Conservation (phyloP, 37 sponge, comb jelly and placozoan genomes). For the Beroe ovata region DNA sequence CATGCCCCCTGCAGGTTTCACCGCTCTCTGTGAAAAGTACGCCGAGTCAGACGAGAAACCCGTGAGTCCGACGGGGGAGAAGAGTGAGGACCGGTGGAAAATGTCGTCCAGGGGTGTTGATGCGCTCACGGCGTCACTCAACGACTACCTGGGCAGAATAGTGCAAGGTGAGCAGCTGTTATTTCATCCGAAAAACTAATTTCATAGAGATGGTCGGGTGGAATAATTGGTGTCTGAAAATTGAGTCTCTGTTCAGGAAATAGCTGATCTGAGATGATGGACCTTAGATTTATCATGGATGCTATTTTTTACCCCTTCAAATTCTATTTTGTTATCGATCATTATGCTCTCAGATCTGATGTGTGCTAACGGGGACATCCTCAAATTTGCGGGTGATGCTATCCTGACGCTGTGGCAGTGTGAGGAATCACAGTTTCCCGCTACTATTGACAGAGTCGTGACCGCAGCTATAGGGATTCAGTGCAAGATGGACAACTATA, state of each 20-base stretch:
- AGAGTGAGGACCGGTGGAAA: too few relatives aligned
- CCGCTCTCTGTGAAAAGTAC: conserved; percentile 89
- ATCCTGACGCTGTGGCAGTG: conserved; percentile 85
- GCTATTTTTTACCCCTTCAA: too few relatives aligned
- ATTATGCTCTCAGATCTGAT: conserved; percentile 72
- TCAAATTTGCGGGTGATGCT: conserved; percentile 96
- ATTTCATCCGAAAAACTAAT: too few relatives aligned
- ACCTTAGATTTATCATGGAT: too few relatives aligned
- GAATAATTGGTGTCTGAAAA: too few relatives aligned
- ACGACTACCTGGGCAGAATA: conserved; percentile 82
- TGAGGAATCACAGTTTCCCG: conserved; percentile 69
- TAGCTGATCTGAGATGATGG: too few relatives aligned
- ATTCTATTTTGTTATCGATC: too few relatives aligned
- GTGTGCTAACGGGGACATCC: conserved; percentile 80
- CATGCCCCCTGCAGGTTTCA: too few relatives aligned
- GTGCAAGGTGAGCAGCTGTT: conserved; percentile 79
- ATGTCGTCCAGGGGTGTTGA: conserved; percentile 75
- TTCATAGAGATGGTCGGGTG: too few relatives aligned
- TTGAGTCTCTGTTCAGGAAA: too few relatives aligned
- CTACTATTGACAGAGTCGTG: conserved; percentile 70
- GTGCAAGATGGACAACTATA: conserved; percentile 76
- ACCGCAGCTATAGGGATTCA: conserved; percentile 77
- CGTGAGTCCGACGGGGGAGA: conserved; percentile 69
- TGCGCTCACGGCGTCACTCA: conserved; percentile 82
- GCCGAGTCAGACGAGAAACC: conserved; percentile 59